phyloP scores from a whole-genome alignment of 2,797 vertebrate genomes.

The Smutsia gigantea region DNA sequence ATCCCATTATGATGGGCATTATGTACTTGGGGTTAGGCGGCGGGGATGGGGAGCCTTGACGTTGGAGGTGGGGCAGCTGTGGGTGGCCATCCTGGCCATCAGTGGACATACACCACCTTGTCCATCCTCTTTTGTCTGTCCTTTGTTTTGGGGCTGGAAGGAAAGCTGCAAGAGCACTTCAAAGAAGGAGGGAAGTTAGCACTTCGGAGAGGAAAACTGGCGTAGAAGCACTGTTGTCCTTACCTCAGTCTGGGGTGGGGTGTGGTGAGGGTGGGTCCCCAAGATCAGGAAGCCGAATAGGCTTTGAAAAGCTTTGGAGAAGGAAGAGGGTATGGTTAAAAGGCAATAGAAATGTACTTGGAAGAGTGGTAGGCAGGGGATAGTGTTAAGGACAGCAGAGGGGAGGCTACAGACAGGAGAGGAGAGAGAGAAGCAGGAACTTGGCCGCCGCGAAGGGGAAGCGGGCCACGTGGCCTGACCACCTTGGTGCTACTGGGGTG shows the following conservation, averaged over 20 bases:
- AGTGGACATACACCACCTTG: background rate
- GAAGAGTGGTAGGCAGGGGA: background rate
- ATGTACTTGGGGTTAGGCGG: background rate
- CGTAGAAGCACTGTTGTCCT: background rate
- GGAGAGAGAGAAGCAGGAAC: background rate
- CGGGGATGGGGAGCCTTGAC: background rate
- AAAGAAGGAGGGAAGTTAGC: background rate
- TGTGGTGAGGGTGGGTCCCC: accelerated
- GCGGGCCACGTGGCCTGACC: background rate
- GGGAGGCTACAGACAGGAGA: background rate
- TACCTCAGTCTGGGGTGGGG: background rate
- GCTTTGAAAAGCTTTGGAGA: background rate
- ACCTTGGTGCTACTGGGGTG: background rate
- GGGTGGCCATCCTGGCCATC: background rate
- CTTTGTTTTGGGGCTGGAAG: background rate
- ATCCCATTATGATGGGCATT: too few species aligned
- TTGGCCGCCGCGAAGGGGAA: background rate
- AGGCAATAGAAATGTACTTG: background rate
- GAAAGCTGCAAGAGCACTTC: background rate
- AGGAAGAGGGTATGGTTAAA: background rate
- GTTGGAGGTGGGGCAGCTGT: background rate
- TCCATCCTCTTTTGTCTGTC: background rate
- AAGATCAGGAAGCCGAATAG: background rate
- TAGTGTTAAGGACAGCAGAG: background rate
- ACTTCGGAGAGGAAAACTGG: background rate